Percentiles rank a stretch among this genome's conserved stretches.
Conservation (phyloP, 2,888 invertebrate species). For the Lasiommata megera region DNA sequence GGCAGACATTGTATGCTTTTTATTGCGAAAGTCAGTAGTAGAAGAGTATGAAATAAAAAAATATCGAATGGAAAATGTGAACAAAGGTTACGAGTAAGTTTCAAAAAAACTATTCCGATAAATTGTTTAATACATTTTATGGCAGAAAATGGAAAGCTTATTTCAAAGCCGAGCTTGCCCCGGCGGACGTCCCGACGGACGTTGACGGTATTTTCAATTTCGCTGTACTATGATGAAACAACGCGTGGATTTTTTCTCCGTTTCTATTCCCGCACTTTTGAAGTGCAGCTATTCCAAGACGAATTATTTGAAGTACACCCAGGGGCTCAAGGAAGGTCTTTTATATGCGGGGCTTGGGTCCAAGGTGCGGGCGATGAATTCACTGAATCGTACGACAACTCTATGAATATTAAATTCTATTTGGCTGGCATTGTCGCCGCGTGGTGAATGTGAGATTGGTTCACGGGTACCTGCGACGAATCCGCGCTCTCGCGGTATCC, state of each 20-base stretch:
- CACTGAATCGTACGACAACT: conserved; percentile 77
- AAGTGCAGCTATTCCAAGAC: conserved; percentile 69
- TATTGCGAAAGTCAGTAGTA: too few relatives aligned
- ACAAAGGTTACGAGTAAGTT: not conserved
- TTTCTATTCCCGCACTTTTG: conserved; percentile 59
- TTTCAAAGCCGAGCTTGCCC: conserved; percentile 49
- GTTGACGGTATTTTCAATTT: conserved; percentile 69
- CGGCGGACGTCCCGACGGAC: conserved; percentile 51
- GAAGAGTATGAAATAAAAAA: too few relatives aligned
- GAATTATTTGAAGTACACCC: conserved; percentile 74
- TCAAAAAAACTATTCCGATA: conserved; percentile 15
- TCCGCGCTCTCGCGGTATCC: conserved; percentile 38
- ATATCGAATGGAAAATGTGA: not conserved
- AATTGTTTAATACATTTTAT: conserved; percentile 34
- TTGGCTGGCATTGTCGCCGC: conserved; percentile 72
- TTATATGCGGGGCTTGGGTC: conserved; percentile 73
- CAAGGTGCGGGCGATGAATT: conserved; percentile 77
- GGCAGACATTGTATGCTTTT: too few relatives aligned
- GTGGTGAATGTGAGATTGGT: conserved; percentile 63
- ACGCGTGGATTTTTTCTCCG: conserved; percentile 55
- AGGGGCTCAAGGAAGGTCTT: conserved; percentile 69
- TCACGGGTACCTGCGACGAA: conserved; percentile 34
- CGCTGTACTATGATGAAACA: conserved; percentile 60
- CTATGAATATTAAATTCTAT: conserved; percentile 81
- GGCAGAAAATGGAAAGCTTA: conserved; percentile 46